phyloP scores from a whole-genome alignment of 2,113 vertebrate species.

The Halichoerus grypus region DNA sequence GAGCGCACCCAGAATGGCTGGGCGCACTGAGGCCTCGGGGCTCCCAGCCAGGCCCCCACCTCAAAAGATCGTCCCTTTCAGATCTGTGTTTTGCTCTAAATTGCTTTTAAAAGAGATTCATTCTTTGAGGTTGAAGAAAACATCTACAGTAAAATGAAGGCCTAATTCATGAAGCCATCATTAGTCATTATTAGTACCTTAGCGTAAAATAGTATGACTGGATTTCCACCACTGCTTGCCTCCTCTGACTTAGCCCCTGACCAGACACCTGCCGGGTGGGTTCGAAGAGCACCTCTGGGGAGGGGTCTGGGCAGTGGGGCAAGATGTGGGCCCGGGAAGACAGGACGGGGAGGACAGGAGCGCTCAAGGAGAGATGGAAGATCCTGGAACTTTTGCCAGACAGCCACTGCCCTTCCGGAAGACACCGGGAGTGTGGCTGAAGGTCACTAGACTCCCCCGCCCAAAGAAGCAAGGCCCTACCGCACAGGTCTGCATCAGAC shows the following conservation, averaged over 20 bases:
- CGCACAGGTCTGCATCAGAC: background rate
- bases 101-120: background rate
- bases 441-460: too few species aligned
- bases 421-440: background rate
- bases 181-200: background rate
- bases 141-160: background rate
- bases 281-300: background rate
- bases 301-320: background rate
- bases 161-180: background rate
- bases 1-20: background rate
- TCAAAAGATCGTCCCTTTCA: background rate
- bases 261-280: rapidly evolving
- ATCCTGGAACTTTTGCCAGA: background rate
- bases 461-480: background rate
- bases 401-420: background rate
- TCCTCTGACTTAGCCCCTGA: background rate
- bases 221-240: background rate
- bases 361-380: background rate
- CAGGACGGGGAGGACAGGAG: too few species aligned
- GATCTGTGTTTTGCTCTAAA: background rate
- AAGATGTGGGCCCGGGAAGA: background rate
- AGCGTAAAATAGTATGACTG: background rate
- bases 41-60: background rate
- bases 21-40: background rate
- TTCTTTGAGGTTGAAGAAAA: background rate